A percentile compares a stretch with the other conserved stretches of the same genome.
These are phyloP conservation scores for Puntigrus tetrazona DNA, from an alignment of 2,113 vertebrate genomes.

Conservation along the genomic window DNA sequence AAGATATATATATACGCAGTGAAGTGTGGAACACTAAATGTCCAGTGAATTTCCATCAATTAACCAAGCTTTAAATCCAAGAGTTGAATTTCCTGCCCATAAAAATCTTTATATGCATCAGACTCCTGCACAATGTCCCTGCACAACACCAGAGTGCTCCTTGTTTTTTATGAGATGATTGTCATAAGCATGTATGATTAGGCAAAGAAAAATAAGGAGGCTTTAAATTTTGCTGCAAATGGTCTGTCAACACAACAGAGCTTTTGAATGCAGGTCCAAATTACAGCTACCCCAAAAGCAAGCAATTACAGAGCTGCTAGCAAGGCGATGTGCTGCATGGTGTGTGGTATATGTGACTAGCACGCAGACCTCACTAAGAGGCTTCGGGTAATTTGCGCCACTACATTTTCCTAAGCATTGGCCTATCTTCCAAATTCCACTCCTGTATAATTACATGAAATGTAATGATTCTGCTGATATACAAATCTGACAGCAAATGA, in stretches of 20 bases:
- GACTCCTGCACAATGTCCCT: not conserved
- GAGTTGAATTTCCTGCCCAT: conserved; percentile 49
- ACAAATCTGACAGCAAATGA: conserved; percentile 57
- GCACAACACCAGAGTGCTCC: not conserved
- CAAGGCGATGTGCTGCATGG: conserved; percentile 60
- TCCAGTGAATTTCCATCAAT: not conserved
- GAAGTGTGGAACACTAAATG: not conserved
- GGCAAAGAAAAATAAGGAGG: conserved; percentile 50
- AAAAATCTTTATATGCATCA: conserved; percentile 23
- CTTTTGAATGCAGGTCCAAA: conserved; percentile 63
- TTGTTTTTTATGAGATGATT: not conserved
- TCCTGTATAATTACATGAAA: conserved; percentile 60
- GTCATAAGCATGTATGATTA: conserved; percentile 35
- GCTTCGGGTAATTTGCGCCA: conserved; percentile 61
- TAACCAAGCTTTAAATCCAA: conserved; percentile 36
- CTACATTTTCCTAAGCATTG: conserved; percentile 51
- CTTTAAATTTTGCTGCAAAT: conserved; percentile 66
- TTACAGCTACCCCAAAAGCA: conserved; percentile 64
- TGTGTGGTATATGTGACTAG: conserved; percentile 56
- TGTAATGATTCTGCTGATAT: conserved; percentile 58
- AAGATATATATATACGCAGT: not conserved
- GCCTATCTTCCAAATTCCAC: conserved; percentile 21
- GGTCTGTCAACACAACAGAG: conserved; percentile 59
- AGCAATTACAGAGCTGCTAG: conserved; percentile 69
- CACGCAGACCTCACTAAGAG: conserved; percentile 57